These are phyloP conservation scores for Cataglyphis altisquamis DNA, from an alignment of 2,888 invertebrate genomes.

Conservation along the genomic window DNA sequence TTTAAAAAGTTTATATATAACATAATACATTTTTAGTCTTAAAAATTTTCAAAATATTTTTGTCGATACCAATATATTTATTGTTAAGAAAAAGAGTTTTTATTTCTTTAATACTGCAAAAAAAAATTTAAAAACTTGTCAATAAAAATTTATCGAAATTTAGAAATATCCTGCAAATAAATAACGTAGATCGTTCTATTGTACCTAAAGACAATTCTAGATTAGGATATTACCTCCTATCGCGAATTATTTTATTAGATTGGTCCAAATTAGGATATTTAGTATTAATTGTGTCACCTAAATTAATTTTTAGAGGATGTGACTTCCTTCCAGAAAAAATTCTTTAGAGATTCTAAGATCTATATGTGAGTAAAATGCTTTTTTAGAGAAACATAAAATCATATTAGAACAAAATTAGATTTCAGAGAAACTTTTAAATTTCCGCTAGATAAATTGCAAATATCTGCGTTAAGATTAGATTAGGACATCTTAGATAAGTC, in stretches of 20 bases:
- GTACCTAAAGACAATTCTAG: conserved; percentile 31
- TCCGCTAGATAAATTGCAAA: background rate
- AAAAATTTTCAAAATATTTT: conserved; percentile 1
- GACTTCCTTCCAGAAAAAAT: background rate
- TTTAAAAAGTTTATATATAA: background rate
- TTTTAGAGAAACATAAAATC: conserved; percentile 2
- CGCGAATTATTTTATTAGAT: conserved; percentile 9
- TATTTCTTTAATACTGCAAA: background rate
- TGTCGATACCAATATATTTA: background rate
- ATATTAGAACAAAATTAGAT: conserved; percentile 37
- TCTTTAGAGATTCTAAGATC: background rate
- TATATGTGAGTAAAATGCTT: background rate
- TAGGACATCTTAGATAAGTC: conserved; percentile 10
- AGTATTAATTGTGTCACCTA: conserved; percentile 25
- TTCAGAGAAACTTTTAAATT: background rate
- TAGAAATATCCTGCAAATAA: conserved; percentile 42
- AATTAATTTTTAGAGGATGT: conserved; percentile 30
- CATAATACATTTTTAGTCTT: background rate
- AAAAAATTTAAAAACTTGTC: background rate
- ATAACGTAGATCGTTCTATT: conserved; percentile 30
- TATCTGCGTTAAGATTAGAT: conserved; percentile 26
- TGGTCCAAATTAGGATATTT: conserved; percentile 24
- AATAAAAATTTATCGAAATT: background rate
- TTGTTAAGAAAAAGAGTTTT: background rate
- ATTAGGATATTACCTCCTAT: conserved; percentile 17